Base-by-base conservation (phyloP, 2,797 vertebrate genomes). In the Danio kyathit region DNA sequence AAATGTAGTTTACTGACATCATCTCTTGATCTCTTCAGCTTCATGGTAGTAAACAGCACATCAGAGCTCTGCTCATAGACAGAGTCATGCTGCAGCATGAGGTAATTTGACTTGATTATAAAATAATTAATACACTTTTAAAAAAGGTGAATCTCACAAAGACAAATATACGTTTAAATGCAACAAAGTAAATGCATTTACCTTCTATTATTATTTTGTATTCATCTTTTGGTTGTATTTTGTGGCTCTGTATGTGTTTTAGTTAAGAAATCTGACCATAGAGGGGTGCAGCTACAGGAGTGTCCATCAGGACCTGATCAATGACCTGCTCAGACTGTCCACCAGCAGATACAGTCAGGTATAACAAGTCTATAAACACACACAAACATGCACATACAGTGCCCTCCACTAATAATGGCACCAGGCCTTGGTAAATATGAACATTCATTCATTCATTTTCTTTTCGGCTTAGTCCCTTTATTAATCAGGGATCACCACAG, bases 81-180 rank as follows among this genome's bases (percentile, higher is more conserved):
- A 93, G 98, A 88, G 97, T 99, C 72, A 99, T 98, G 98, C 93
- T 99, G 81, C 98, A 99, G 88, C 98, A 99, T 79, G 97, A 99
- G 95, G 98, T 97, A 93, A 79, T 7, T 65, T 29, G 29, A 29
- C 29, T 29, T 29, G 29, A 3, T 29, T 29, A 29, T 29, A 29
- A 1, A 29, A 29, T 29, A 1, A 29, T 29, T 29, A 29, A 29
- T 29, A 3, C 29, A 29, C 29, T 29, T 1, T 29, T n/a, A n/a
- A n/a, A 29, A 1, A 29, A 29, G 44, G 44, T 29, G 7, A 49
- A 49, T 49, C 44, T 49, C 46, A 66, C 7, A 13, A 49, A 67
- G 5, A 19, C 44, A 29, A 1, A 3, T 29, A 29, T 29, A 29
- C 29, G 29, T 29, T 29, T 29, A 29, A 29, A 29, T 29, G 29